These are phyloP conservation scores for Aphelenchoides fujianensis DNA, from an alignment of 1,140 invertebrate genomes.

Conservation along the genomic window DNA sequence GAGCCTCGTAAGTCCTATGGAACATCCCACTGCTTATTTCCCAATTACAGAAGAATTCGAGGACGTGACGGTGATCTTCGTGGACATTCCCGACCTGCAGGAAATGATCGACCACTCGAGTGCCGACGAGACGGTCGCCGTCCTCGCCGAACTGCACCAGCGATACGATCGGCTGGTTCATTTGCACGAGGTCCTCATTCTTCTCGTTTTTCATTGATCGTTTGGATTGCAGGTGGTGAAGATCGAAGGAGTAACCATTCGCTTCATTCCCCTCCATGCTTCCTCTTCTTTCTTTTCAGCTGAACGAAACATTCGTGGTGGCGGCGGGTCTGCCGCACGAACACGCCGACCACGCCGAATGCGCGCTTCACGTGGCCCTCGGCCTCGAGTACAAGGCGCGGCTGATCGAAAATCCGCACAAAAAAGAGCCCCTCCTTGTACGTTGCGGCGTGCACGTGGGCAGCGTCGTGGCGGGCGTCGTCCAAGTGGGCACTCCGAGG, in stretches of 20 bases:
- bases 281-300: no score
- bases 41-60: no score
- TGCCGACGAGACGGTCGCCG: slow-evolving; percentile 73
- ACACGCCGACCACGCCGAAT: slow-evolving; percentile 85
- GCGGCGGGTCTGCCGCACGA: no score
- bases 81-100: slow-evolving; percentile 9
- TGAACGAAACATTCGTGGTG: no score
- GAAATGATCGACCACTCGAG: background rate
- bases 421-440: slow-evolving; percentile 38
- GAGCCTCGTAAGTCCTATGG: slow-evolving; percentile 31
- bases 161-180: slow-evolving; percentile 73
- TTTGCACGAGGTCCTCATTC: slow-evolving; percentile 64
- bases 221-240: slow-evolving; percentile 20
- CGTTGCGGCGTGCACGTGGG: slow-evolving; percentile 47
- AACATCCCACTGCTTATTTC: no score
- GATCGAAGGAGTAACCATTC: slow-evolving; percentile 14
- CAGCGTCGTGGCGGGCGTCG: slow-evolving; percentile 64
- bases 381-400: slow-evolving; percentile 49
- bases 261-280: no score
- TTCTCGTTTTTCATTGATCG: no score
- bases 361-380: slow-evolving; percentile 74
- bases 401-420: slow-evolving; percentile 37
- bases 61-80: slow-evolving; percentile 49
- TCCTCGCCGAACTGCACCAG: slow-evolving; percentile 91
- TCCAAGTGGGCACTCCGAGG: slow-evolving; percentile 65